These are phyloP conservation scores for Unio pictorum DNA, from an alignment of 2,888 invertebrate species.

Conservation along the genomic window DNA sequence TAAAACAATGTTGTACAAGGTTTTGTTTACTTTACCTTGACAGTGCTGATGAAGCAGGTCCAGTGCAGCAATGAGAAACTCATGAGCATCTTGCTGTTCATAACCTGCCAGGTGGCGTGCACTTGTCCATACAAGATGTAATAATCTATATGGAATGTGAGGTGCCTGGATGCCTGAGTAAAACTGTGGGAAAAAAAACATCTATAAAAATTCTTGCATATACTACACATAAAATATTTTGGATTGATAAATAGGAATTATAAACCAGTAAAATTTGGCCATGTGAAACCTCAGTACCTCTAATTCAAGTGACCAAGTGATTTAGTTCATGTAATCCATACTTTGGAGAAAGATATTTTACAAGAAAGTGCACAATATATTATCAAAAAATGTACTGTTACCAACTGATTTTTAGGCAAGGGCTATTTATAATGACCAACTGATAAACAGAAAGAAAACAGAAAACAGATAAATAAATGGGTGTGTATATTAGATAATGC, in stretches of 20 bases:
- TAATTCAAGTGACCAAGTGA: too few relatives aligned
- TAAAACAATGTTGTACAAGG: not conserved
- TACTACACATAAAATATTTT: not conserved
- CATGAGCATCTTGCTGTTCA: constrained; percentile 98
- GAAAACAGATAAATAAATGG: too few relatives aligned
- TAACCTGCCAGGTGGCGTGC: constrained; percentile 94
- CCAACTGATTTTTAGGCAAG: too few relatives aligned
- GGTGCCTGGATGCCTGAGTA: constrained; percentile 92
- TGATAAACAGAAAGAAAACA: too few relatives aligned
- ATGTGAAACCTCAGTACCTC: too few relatives aligned
- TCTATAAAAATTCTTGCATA: not conserved
- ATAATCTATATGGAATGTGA: constrained; percentile 87
- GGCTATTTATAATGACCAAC: too few relatives aligned
- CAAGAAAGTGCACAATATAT: too few relatives aligned
- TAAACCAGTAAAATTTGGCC: not conserved
- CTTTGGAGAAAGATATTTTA: too few relatives aligned
- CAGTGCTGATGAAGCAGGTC: constrained; percentile 92
- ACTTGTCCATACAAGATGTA: constrained; percentile 97
- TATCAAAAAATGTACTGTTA: too few relatives aligned
- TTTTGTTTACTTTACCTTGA: constrained; percentile 70
- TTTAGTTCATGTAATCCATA: too few relatives aligned
- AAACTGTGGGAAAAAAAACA: constrained; percentile 79
- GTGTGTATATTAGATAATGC: too few relatives aligned
- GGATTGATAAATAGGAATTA: not conserved
- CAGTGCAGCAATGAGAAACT: constrained; percentile 96